Evolutionary conservation across 2,888 invertebrate genomes (phyloP), one percentile per base, ranked within the genome.

Genomic region (Cenopis cana): DNA sequence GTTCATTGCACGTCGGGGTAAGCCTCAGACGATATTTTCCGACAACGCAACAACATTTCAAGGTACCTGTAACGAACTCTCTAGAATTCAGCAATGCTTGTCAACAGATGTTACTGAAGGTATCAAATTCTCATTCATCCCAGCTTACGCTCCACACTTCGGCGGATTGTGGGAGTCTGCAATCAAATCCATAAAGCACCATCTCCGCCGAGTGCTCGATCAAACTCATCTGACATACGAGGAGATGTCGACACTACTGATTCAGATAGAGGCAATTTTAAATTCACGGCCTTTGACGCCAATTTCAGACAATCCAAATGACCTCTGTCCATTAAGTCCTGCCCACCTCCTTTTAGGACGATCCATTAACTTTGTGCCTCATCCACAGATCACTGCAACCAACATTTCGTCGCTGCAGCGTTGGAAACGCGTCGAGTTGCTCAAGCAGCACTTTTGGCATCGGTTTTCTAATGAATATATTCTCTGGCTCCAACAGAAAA

Each of bases 1-100:
- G 12, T 74, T 74, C 33, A 67, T 74, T 10, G 62, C 72, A 46
- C 74, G 72, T 1, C 50, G 72, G 14, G 72, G 72, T 18, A 65
- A 68, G 17, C 36, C 56, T 1, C 33, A 17, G 33, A 57, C n/a
- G n/a, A n/a, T n/a, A n/a, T n/a, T n/a, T 8, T 33, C 33, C 33
- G 33, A 33, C 6, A 33, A 33, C 8, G 33, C 8, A 3, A 33
- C 33, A 33, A 33, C 8, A 2, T 33, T 33, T 33, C 33, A 33
- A 5, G 33, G 33, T 8, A 33, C 33, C 8, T 33, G 33, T 33
- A 33, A 5, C 33, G 33, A 33, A 33, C 6, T 33, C 33, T 33
- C 33, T 33, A 33, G 6, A 8, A 33, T 33, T 8, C 33, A 33
- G 33, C 8, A 33, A 33, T 33, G 5, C 33, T 33, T 33, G 8